Evolutionary conservation across 2,113 vertebrate species (phyloP), one percentile per base, ranked within the genome.

Genomic region (Hippocampus abdominalis): DNA sequence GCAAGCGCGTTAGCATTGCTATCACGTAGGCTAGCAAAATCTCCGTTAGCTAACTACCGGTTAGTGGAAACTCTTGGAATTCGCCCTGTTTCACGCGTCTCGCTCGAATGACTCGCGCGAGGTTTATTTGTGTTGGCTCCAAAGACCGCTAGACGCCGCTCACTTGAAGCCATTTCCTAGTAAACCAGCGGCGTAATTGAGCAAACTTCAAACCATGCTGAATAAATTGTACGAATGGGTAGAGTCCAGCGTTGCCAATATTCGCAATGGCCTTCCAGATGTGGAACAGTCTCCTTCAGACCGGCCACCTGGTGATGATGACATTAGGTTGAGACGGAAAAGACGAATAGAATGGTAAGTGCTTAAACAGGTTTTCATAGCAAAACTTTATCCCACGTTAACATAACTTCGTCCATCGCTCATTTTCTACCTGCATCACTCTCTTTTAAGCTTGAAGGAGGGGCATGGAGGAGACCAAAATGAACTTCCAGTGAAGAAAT

Each of bases 211-310:
- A 77, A 84, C 69, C 75, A 93, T 93, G 92, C 85, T 93, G 70
- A 93, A 90, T 85, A 91, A 91, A 89, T 80, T 93, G 64, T 92
- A 88, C 80, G 90, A 86, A 80, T 93, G 90, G 91, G 64, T 93
- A 11, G 92, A 86, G 78, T 91, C 87, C 1, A 88, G 90, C 64
- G 76, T 92, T 54, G 86, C 83, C 60, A 91, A 72, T 77, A 83
- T 92, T 46, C 90, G 92, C 63, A 89, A 91, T 39, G 92, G 84
- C 75, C 85, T 78, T 13, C 88, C 91, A 64, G 81, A 79, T 60
- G 86, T 23, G 46, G 84, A 76, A 3, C 69, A 79, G 9, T 63
- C 79, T 3, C 82, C 66, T 70, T 56, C 68, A 32, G 84, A 75
- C 32, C 81, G 40, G 54, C 64, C 81, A 40, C 54, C 78, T 7